A percentile compares a stretch with the other conserved stretches of the same genome.
These are phyloP conservation scores for Porites cylindrica DNA, from an alignment of 92 coral and sea anemone species.

Conservation along the genomic window DNA sequence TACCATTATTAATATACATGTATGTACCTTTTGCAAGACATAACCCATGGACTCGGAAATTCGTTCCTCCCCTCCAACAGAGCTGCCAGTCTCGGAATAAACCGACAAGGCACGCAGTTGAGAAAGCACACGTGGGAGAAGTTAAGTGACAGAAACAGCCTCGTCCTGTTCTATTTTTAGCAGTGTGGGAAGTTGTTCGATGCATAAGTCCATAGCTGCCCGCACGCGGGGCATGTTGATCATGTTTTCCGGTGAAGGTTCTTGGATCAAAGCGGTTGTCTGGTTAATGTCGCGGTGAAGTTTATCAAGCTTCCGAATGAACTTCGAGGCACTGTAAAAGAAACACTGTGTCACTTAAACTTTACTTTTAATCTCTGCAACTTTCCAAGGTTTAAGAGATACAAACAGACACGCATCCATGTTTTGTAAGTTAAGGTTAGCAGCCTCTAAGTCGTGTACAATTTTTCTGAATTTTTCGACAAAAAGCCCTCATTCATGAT, in stretches of 20 bases:
- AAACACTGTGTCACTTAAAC: neutral
- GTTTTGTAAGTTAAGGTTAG: no score
- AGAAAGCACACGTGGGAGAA: slow-evolving; percentile 90
- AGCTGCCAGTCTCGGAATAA: slow-evolving; percentile 83
- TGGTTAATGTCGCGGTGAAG: slow-evolving; percentile 62
- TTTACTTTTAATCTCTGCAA: no score
- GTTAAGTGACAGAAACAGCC: slow-evolving; percentile 59
- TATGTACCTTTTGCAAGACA: slow-evolving; percentile 82
- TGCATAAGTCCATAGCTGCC: slow-evolving; percentile 86
- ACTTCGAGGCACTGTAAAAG: slow-evolving; percentile 74
- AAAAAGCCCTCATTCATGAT: no score
- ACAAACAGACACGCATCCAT: no score
- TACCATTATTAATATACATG: no score
- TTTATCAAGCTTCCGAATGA: slow-evolving; percentile 75
- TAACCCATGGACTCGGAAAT: slow-evolving; percentile 91
- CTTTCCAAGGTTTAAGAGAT: no score
- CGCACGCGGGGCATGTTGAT: slow-evolving; percentile 82
- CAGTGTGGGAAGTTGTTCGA: slow-evolving; percentile 91
- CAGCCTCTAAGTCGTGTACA: no score
- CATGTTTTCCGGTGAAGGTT: slow-evolving; percentile 15
- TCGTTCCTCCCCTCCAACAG: slow-evolving; percentile 62
- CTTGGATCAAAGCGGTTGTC: slow-evolving; percentile 29
- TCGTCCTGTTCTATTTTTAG: slow-evolving; percentile 75
- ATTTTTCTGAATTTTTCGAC: no score
- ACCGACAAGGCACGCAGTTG: slow-evolving; percentile 94